phyloP scores from a whole-genome alignment of 2,888 invertebrate species.

The Oligia fasciuncula region DNA sequence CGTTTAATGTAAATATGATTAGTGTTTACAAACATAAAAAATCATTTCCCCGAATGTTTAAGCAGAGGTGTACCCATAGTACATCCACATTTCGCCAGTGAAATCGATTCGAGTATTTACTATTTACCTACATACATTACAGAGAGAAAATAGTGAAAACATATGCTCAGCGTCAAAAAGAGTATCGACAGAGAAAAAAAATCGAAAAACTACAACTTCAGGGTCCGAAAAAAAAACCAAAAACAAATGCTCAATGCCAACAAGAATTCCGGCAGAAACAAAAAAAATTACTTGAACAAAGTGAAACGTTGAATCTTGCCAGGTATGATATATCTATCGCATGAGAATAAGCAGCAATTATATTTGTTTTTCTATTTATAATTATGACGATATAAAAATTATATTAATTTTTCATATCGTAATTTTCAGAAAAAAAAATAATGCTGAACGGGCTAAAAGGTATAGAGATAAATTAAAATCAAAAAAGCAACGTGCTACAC shows the following conservation, averaged over 20 bases:
- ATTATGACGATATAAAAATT: background rate
- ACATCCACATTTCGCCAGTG: background rate
- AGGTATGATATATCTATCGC: background rate
- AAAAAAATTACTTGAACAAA: background rate
- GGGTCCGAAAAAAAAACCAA: background rate
- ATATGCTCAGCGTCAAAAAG: constrained; percentile 7
- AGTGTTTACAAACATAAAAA: background rate
- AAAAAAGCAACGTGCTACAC: background rate
- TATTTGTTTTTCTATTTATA: background rate
- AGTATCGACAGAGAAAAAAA: constrained; percentile 5
- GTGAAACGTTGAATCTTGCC: constrained; percentile 3
- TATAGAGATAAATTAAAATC: constrained; percentile 10
- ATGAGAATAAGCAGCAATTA: background rate
- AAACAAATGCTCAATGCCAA: constrained; percentile 11
- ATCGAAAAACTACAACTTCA: background rate
- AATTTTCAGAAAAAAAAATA: constrained; percentile 2
- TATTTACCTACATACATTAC: background rate
- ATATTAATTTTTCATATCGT: background rate
- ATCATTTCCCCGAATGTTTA: background rate
- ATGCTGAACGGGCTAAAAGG: background rate
- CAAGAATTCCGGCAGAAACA: background rate
- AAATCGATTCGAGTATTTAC: background rate
- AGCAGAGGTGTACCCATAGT: background rate
- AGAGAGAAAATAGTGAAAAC: background rate
- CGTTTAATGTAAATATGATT: background rate